These are phyloP conservation scores for Typhlichthys subterraneus DNA, from an alignment of 2,797 vertebrate genomes.

Conservation along the genomic window DNA sequence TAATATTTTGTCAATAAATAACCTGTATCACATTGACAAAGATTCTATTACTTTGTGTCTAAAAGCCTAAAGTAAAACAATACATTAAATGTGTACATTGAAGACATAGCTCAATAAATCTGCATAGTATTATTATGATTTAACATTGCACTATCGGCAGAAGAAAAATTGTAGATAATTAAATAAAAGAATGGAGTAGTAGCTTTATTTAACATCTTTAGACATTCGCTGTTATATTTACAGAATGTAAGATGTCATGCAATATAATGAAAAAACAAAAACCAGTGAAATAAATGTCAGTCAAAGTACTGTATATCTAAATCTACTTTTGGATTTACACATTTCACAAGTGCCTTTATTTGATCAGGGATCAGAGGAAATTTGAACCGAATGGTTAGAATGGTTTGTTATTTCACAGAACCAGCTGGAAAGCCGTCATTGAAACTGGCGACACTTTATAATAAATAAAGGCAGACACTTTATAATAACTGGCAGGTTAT, in stretches of 20 bases:
- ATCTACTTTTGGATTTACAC: background rate
- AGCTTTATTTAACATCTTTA: background rate
- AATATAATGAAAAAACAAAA: conserved; percentile 8
- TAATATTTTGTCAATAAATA: conserved; percentile 48
- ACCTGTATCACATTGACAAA: conserved; percentile 1
- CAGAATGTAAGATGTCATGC: conserved; percentile 21
- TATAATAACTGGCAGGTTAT: no score
- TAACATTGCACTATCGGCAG: no score
- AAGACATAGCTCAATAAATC: background rate
- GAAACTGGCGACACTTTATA: no score
- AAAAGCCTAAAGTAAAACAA: background rate
- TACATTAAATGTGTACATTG: background rate
- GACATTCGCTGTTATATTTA: conserved; percentile 20
- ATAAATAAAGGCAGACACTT: no score
- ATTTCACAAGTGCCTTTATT: background rate
- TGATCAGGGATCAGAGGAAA: background rate
- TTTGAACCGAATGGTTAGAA: no score
- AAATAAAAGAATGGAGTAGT: no score
- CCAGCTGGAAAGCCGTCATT: no score
- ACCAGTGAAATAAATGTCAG: background rate
- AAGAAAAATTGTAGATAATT: no score
- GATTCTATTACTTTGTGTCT: conserved; percentile 8
- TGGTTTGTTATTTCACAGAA: no score
- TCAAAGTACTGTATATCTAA: background rate
- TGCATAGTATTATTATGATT: background rate